Percentiles rank a stretch among this genome's conserved stretches.
phyloP scores from a whole-genome alignment of 2,113 vertebrate genomes.

The Pica pica region DNA sequence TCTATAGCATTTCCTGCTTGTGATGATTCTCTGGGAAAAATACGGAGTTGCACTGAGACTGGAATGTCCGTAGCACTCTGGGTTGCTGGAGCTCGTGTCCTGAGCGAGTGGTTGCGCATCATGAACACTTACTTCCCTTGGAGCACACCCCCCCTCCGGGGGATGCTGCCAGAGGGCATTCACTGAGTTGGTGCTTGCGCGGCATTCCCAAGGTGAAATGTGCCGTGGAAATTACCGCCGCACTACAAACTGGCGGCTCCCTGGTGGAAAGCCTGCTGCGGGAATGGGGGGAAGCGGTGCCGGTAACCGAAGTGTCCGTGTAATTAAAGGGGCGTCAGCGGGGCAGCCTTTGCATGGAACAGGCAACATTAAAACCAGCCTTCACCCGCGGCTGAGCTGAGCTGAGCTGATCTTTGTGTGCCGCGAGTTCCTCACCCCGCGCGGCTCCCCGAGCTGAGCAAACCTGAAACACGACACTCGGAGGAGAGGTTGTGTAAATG shows the following conservation, averaged over 20 bases:
- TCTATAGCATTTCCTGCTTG: neutral
- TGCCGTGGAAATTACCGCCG: neutral
- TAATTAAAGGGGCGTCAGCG: neutral
- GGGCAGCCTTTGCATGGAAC: neutral
- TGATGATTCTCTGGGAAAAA: neutral
- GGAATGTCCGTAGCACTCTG: neutral
- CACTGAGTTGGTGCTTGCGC: neutral
- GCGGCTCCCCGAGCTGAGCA: neutral
- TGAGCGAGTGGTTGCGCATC: neutral
- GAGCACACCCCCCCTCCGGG: neutral
- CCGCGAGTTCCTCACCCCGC: neutral
- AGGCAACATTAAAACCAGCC: neutral
- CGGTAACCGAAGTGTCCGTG: accelerated
- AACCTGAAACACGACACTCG: neutral
- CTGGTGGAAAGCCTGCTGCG: neutral
- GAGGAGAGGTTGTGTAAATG: neutral
- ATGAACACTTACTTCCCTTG: neutral
- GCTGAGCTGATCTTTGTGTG: neutral
- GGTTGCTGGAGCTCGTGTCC: neutral
- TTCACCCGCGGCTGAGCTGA: neutral
- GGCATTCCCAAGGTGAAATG: neutral
- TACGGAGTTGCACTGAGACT: accelerated
- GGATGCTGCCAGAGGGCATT: neutral
- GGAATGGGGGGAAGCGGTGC: neutral
- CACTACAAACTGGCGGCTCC: neutral